phyloP scores from a whole-genome alignment of 92 coral and sea anemone species.

The Palythoa caribaeorum region DNA sequence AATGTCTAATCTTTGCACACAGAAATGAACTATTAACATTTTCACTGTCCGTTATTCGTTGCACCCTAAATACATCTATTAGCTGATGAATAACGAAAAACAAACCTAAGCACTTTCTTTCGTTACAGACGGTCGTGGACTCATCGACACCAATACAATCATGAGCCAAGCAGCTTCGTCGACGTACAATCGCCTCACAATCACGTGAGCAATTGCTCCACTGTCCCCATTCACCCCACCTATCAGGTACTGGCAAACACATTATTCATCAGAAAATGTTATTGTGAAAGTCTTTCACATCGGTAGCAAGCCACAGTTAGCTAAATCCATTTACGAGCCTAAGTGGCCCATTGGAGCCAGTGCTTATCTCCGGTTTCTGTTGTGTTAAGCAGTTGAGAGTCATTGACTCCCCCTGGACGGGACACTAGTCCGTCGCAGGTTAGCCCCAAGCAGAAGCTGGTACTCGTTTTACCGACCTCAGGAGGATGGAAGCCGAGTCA shows the following conservation, averaged over 20 bases:
- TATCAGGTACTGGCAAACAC: neutral
- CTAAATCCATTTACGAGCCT: too few species aligned
- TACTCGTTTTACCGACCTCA: too few species aligned
- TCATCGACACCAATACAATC: neutral
- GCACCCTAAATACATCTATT: too few species aligned
- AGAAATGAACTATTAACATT: neutral
- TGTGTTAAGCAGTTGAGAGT: too few species aligned
- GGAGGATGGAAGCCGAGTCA: too few species aligned
- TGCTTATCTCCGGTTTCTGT: too few species aligned
- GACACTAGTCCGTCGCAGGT: too few species aligned
- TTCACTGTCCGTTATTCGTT: too few species aligned
- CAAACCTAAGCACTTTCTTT: neutral
- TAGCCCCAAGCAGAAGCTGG: too few species aligned
- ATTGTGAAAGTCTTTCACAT: neutral
- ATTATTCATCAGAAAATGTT: neutral
- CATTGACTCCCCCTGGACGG: too few species aligned
- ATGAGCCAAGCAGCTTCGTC: conserved; percentile 1
- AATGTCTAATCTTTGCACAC: neutral
- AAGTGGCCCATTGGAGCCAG: too few species aligned
- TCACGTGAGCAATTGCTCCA: conserved; percentile 20
- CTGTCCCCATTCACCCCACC: conserved; percentile 20
- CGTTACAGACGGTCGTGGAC: neutral
- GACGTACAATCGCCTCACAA: neutral
- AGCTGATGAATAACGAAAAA: too few species aligned
- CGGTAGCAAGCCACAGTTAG: neutral